Conservation (phyloP, 2,113 vertebrate genomes). For the Tragulus kanchil region DNA sequence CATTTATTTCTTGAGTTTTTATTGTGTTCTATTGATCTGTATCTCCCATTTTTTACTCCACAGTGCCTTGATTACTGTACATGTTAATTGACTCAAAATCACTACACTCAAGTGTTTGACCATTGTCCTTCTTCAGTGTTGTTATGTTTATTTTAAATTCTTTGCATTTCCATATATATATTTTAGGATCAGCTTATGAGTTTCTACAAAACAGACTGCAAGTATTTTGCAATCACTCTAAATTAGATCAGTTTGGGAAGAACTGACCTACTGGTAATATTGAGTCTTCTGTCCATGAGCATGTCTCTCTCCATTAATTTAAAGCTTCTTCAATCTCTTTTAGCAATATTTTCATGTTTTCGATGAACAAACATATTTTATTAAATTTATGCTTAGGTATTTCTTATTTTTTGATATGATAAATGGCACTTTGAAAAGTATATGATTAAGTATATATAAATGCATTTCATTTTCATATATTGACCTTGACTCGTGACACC, state of each 20-base stretch:
- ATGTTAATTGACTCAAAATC: slow-evolving; percentile 33
- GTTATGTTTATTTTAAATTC: neutral
- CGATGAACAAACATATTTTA: neutral
- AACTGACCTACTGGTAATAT: neutral
- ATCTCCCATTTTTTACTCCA: neutral
- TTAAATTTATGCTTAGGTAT: neutral
- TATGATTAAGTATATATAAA: neutral
- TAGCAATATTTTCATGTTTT: slow-evolving; percentile 33
- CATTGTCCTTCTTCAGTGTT: neutral
- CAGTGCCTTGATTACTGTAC: neutral
- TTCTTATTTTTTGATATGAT: neutral
- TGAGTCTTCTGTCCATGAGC: slow-evolving; percentile 6
- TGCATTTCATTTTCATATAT: neutral
- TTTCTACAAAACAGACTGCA: slow-evolving; percentile 9
- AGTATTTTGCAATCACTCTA: slow-evolving; percentile 4
- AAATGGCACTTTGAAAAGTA: neutral
- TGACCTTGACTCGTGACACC: neutral
- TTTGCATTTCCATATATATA: neutral
- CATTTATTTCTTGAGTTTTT: neutral
- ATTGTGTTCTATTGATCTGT: neutral
- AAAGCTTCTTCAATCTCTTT: slow-evolving; percentile 35
- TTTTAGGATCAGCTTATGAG: neutral
- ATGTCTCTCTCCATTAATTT: neutral
- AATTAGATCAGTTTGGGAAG: neutral
- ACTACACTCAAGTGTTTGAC: neutral